These are phyloP conservation scores for Rhabdophis nuchalis DNA, from an alignment of 2,797 vertebrate genomes.

Conservation along the genomic window DNA sequence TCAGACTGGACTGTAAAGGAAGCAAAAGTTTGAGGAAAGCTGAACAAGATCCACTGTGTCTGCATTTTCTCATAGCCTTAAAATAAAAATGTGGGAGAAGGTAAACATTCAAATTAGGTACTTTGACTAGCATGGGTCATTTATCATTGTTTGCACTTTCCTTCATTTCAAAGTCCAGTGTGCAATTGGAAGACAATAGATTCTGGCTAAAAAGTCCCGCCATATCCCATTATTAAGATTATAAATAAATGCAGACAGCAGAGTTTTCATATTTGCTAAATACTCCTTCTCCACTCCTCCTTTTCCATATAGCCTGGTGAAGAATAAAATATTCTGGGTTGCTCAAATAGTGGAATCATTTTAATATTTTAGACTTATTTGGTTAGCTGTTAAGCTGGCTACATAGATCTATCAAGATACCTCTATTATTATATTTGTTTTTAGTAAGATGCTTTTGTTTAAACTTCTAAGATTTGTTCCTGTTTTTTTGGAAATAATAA, in stretches of 20 bases:
- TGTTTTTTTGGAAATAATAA: neutral
- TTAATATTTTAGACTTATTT: neutral
- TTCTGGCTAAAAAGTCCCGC: neutral
- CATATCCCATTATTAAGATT: neutral
- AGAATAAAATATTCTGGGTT: neutral
- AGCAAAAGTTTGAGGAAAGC: neutral
- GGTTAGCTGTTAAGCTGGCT: neutral
- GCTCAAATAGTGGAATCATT: neutral
- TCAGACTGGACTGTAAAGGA: neutral
- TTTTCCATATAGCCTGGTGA: neutral
- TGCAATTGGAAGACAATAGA: neutral
- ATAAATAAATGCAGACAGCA: neutral
- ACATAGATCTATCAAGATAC: neutral
- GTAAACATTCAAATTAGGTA: neutral
- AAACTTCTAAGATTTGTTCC: neutral
- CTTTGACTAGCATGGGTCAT: neutral
- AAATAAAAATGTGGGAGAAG: neutral
- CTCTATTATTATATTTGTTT: too few species aligned
- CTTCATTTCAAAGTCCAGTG: neutral
- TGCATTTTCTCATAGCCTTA: neutral
- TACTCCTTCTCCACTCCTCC: neutral
- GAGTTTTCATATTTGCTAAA: neutral
- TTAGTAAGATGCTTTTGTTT: neutral
- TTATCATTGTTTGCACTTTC: neutral
- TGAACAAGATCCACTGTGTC: neutral